Conservation (phyloP, 2,888 invertebrate species). For the Lutraria lutraria region DNA sequence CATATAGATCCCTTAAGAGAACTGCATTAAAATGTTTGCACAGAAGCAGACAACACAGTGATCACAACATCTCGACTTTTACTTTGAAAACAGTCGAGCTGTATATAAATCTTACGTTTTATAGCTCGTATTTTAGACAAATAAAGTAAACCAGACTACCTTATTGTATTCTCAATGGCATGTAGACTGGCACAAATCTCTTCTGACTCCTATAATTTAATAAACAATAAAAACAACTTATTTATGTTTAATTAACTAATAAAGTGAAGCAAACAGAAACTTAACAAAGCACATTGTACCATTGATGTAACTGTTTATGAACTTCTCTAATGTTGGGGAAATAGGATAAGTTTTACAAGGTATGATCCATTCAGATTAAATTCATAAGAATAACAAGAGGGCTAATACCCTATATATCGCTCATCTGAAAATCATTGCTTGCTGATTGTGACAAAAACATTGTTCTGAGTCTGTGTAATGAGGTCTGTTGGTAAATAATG, state of each 20-base stretch:
- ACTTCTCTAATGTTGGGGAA: not conserved
- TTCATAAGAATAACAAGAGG: too few species aligned
- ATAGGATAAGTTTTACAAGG: not conserved
- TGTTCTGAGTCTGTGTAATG: too few species aligned
- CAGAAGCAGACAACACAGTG: too few species aligned
- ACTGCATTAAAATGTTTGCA: too few species aligned
- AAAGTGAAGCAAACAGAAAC: not conserved
- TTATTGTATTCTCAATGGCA: slow-evolving; percentile 18
- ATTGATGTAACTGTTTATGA: not conserved
- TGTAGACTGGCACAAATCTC: not conserved
- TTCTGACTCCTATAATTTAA: not conserved
- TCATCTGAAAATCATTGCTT: too few species aligned
- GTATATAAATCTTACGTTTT: too few species aligned
- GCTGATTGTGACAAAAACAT: too few species aligned
- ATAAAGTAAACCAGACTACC: not conserved
- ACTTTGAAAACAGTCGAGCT: too few species aligned
- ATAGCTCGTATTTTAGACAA: not conserved
- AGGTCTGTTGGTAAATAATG: too few species aligned
- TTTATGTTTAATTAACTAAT: not conserved
- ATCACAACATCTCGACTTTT: too few species aligned
- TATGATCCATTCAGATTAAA: not conserved
- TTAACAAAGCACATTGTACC: not conserved
- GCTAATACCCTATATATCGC: too few species aligned
- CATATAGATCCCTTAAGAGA: too few species aligned
- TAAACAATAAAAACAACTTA: not conserved